These are phyloP conservation scores for Melolontha melolontha DNA, from an alignment of 2,888 invertebrate genomes.

Conservation along the genomic window DNA sequence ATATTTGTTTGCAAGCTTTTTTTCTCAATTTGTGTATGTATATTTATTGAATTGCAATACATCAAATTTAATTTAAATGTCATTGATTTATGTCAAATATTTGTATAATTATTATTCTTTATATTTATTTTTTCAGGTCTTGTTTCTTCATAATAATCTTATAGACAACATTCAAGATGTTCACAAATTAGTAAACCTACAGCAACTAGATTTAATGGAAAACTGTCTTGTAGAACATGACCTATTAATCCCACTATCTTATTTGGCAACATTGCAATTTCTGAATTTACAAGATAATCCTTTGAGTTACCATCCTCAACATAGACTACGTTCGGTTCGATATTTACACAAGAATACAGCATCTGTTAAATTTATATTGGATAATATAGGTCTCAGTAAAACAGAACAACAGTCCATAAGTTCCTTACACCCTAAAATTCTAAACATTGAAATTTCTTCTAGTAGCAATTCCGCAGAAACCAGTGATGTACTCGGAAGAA, in stretches of 20 bases:
- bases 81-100: background rate
- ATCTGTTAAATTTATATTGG: constrained; percentile 69
- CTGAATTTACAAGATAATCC: constrained; percentile 74
- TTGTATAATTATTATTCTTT: too few species aligned
- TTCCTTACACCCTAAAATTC: constrained; percentile 58
- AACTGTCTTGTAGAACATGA: constrained; percentile 75
- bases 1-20: too few species aligned
- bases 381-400: constrained; percentile 68
- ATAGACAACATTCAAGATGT: constrained; percentile 72
- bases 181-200: constrained; percentile 68
- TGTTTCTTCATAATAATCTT: constrained; percentile 74
- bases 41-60: too few species aligned
- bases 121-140: constrained; percentile 63
- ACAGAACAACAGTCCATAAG: constrained; percentile 68
- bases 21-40: too few species aligned
- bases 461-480: constrained; percentile 8
- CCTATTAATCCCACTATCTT: constrained; percentile 68
- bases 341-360: constrained; percentile 70
- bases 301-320: constrained; percentile 71
- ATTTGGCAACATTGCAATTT: constrained; percentile 68
- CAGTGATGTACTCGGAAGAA: constrained; percentile 43
- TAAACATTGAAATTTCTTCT: constrained; percentile 20
- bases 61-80: too few species aligned
- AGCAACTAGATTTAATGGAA: constrained; percentile 72
- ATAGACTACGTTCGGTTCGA: constrained; percentile 68